phyloP scores from a whole-genome alignment of 2,888 invertebrate genomes.

The Uloborus plumipes region DNA sequence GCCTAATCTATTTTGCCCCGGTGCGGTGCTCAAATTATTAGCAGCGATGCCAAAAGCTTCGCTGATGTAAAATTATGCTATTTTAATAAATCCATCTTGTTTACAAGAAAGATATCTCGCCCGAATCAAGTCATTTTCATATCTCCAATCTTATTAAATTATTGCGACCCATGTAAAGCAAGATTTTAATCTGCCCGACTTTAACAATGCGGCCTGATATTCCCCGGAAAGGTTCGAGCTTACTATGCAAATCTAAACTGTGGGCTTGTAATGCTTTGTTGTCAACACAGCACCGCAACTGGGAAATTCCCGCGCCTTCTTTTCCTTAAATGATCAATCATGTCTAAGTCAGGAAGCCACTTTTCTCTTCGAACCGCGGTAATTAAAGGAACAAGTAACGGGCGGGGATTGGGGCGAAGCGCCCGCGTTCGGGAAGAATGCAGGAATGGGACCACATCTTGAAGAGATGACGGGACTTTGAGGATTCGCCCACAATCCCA shows the following conservation, averaged over 20 bases:
- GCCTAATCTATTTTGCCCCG: background rate
- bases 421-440: conserved; percentile 20
- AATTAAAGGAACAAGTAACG: conserved; percentile 59
- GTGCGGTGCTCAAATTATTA: background rate
- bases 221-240: too few relatives aligned
- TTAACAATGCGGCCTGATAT: background rate
- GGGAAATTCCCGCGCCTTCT: conserved; percentile 32
- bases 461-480: too few relatives aligned
- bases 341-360: conserved; percentile 50
- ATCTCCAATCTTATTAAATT: conserved; percentile 55
- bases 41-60: background rate
- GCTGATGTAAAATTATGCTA: background rate
- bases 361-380: conserved; percentile 38
- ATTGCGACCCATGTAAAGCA: conserved; percentile 36
- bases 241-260: conserved; percentile 44
- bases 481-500: too few relatives aligned
- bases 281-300: conserved; percentile 28
- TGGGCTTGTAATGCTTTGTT: conserved; percentile 32
- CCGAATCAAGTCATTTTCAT: conserved; percentile 16
- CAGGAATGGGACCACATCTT: background rate
- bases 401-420: conserved; percentile 31
- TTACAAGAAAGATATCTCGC: background rate
- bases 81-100: conserved; percentile 12
- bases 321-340: conserved; percentile 53
- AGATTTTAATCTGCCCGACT: conserved; percentile 35